Conservation (phyloP, 2,113 vertebrate species). For the Electrona antarctica region DNA sequence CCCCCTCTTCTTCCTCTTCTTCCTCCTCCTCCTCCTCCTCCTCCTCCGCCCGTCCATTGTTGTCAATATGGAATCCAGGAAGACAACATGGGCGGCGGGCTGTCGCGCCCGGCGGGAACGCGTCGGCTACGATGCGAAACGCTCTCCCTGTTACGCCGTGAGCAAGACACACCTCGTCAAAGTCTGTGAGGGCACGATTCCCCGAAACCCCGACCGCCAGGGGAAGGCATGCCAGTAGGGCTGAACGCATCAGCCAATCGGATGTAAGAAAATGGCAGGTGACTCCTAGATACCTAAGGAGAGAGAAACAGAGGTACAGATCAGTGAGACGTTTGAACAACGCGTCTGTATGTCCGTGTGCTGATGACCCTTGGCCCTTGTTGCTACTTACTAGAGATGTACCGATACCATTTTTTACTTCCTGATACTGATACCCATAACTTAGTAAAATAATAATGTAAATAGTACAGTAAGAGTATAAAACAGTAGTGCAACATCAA, state of each 20-base stretch:
- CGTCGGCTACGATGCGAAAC: constrained; percentile 77
- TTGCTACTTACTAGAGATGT: no score
- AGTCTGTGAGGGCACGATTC: constrained; percentile 74
- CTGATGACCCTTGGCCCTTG: no score
- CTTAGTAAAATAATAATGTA: no score
- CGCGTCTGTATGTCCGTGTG: no score
- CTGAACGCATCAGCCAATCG: constrained; percentile 81
- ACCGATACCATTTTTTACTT: no score
- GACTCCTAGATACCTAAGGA: constrained; percentile 76
- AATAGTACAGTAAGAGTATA: no score
- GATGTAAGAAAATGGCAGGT: constrained; percentile 81
- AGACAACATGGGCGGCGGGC: constrained; percentile 65
- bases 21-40: constrained; percentile 50
- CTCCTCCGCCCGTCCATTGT: constrained; percentile 42
- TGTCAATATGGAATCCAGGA: constrained; percentile 70
- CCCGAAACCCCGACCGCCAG: constrained; percentile 62
- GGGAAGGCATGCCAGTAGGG: constrained; percentile 79
- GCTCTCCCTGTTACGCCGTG: constrained; percentile 77
- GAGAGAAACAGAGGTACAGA: constrained; percentile 1
- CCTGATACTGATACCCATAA: no score
- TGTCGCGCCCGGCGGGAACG: constrained; percentile 49
- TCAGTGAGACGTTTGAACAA: not conserved
- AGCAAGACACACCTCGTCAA: constrained; percentile 78
- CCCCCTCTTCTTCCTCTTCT: constrained; percentile 46
- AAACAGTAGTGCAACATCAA: no score